These are phyloP conservation scores for Marcusenius ussheri DNA, from an alignment of 2,113 vertebrate genomes.

Conservation along the genomic window DNA sequence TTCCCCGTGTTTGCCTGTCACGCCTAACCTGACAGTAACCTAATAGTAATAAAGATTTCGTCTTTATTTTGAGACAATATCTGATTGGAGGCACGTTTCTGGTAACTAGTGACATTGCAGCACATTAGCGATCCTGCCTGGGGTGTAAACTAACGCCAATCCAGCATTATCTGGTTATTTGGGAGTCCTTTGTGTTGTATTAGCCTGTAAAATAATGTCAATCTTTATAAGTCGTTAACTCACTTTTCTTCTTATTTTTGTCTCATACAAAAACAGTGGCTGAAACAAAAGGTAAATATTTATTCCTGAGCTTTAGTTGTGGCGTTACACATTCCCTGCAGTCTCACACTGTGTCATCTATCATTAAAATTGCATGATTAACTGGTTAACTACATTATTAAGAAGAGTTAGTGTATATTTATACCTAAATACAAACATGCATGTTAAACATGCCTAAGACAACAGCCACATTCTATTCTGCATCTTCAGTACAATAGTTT, in stretches of 20 bases:
- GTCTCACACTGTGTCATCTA: background rate
- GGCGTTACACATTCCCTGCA: background rate
- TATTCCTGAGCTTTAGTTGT: slow-evolving; percentile 38
- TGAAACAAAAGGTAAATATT: slow-evolving; percentile 18
- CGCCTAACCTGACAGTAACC: background rate
- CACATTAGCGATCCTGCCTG: background rate
- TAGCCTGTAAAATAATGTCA: background rate
- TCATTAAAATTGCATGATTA: background rate
- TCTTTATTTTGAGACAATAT: background rate
- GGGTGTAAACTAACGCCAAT: background rate
- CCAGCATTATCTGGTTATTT: background rate
- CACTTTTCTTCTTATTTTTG: background rate
- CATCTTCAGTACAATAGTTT: background rate
- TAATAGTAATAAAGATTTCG: background rate
- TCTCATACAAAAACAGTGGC: background rate
- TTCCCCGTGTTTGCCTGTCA: background rate
- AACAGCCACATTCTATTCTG: background rate
- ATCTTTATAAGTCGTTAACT: background rate
- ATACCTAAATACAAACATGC: background rate
- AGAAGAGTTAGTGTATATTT: background rate
- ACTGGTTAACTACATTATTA: background rate
- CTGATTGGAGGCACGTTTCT: background rate
- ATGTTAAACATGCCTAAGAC: background rate
- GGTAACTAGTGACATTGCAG: background rate
- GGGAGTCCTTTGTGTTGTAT: background rate